phyloP scores from a whole-genome alignment of 2,888 invertebrate species.

The Eupithecia centaureata region DNA sequence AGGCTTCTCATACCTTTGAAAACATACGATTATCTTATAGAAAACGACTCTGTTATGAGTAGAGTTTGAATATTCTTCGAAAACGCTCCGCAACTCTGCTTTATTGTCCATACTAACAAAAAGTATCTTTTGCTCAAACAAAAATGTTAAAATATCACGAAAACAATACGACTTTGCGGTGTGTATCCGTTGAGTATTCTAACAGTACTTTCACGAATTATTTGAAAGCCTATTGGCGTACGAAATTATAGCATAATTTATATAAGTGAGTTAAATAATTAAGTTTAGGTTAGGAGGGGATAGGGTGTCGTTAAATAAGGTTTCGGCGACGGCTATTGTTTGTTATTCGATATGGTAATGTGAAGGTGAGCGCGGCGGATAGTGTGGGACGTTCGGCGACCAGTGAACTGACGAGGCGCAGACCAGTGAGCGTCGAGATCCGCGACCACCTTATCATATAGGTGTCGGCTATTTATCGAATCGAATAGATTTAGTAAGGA shows the following conservation, averaged over 20 bases:
- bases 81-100: background rate
- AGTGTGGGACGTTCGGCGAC: constrained; percentile 59
- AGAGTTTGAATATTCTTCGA: background rate
- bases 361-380: constrained; percentile 67
- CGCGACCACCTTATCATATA: constrained; percentile 62
- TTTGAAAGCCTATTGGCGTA: constrained; percentile 74
- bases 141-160: background rate
- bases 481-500: constrained; percentile 72
- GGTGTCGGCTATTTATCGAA: constrained; percentile 81
- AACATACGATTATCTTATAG: constrained; percentile 27
- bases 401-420: constrained; percentile 42
- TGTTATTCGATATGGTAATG: constrained; percentile 72
- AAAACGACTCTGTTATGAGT: constrained; percentile 22
- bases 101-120: background rate
- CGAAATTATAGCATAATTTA: constrained; percentile 67
- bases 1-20: background rate
- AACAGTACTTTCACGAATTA: constrained; percentile 52
- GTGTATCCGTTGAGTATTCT: constrained; percentile 43
- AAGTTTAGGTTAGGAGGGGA: constrained; percentile 74
- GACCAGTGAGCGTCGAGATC: constrained; percentile 61
- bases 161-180: background rate
- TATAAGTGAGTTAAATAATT: constrained; percentile 55
- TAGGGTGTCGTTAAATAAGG: constrained; percentile 72
- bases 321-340: constrained; percentile 76
- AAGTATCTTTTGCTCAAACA: constrained; percentile 1